Evolutionary conservation across 1,140 invertebrate species (phyloP), one percentile per base, ranked within the genome.

Genomic region (Cherax destructor): DNA sequence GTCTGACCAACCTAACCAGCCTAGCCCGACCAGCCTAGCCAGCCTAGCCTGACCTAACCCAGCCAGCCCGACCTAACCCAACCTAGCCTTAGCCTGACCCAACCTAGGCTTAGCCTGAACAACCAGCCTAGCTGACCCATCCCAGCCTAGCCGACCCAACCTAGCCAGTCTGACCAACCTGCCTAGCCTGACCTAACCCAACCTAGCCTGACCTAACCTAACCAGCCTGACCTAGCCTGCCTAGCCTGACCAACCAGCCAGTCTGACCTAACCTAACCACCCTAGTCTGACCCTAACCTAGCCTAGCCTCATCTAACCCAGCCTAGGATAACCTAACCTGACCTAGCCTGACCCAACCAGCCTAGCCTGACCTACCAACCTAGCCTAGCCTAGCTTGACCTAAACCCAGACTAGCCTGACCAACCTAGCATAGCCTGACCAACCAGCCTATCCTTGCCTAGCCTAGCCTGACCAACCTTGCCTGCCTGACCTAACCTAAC

Each of bases 41-140:
- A 3, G 3, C 65, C 65, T 69, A n/a, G 65, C 65, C 1, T 69
- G 3, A 3, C 65, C 65, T 69, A n/a, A 3, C 65, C 65, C 3
- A 3, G 3, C 65, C 65, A 87, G 3, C 89, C 86, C 3, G 88
- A 3, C 89, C 79, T 65, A 86, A n/a, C 88, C 79, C 3, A 84
- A 87, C 79, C 89, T 83, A n/a, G 88, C 79, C 30, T n/a, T 41
- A 41, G 30, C 30, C 30, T 41, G 30, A 41, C 30, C 30, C 2
- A 41, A 2, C 30, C 0, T 41, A 41, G 18, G 21, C 72, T 4
- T 76, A 41, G 21, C 72, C 72, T 76, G 21, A 21, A 2, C 72
- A 41, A 4, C 72, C 3, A 41, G 72, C 72, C 72, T 76, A 41
- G 21, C 72, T 21, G 21, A 21, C 72, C 72, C 21, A 41, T 6